phyloP scores from a whole-genome alignment of 2,113 vertebrate species.

The Maccullochella peelii region DNA sequence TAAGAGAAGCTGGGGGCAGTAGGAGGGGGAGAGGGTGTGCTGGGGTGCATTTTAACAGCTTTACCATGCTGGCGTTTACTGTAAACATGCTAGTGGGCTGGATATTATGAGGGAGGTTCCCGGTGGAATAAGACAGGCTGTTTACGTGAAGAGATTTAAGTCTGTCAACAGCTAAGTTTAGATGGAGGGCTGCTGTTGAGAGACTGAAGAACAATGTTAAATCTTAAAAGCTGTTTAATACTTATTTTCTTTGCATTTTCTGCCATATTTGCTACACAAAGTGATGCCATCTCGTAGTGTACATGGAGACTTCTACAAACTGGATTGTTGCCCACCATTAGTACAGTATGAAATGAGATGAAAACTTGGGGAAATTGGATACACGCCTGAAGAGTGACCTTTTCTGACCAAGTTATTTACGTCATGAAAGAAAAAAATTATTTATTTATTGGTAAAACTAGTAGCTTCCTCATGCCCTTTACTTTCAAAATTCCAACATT shows the following conservation, averaged over 20 bases:
- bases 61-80: constrained; percentile 67
- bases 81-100: constrained; percentile 71
- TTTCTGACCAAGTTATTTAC: background rate
- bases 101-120: constrained; percentile 70
- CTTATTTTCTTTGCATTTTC: background rate
- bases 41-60: constrained; percentile 60
- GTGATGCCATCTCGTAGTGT: background rate
- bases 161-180: constrained; percentile 65
- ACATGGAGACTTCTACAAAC: background rate
- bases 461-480: background rate
- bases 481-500: background rate
- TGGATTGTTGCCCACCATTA: background rate
- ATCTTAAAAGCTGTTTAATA: background rate
- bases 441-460: background rate
- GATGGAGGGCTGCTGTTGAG: constrained; percentile 33
- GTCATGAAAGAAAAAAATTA: background rate
- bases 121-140: constrained; percentile 50
- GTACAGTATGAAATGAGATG: background rate
- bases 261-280: background rate
- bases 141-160: constrained; percentile 66
- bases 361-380: background rate
- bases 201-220: background rate
- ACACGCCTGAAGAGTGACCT: background rate
- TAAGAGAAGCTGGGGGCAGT: constrained; percentile 1
- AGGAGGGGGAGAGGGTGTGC: background rate